Evolutionary conservation across 2,888 invertebrate genomes (phyloP).

Genomic region (Amphipyra tragopoginis): DNA sequence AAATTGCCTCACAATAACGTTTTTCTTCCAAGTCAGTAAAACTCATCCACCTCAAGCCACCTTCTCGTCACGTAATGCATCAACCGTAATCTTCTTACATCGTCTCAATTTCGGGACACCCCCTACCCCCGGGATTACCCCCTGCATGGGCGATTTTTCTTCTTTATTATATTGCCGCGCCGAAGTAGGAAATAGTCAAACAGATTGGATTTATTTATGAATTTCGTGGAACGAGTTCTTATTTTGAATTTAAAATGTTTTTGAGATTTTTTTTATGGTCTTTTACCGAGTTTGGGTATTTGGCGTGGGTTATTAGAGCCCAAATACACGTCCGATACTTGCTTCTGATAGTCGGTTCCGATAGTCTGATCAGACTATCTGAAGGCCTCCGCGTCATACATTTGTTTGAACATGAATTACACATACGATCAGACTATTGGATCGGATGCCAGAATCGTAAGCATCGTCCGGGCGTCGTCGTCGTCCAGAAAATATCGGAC

Average conservation of each 20-base stretch:
- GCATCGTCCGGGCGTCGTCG: too few species aligned
- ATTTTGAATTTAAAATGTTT: slow-evolving; percentile 12
- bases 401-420: too few species aligned
- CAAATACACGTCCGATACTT: too few species aligned
- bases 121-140: slow-evolving; percentile 71
- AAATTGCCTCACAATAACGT: slow-evolving; percentile 4
- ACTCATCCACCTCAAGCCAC: slow-evolving; percentile 43
- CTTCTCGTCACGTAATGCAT: slow-evolving; percentile 82
- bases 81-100: slow-evolving; percentile 86
- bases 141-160: slow-evolving; percentile 69
- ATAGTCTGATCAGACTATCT: too few species aligned
- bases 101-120: slow-evolving; percentile 80
- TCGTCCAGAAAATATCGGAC: too few species aligned
- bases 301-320: too few species aligned
- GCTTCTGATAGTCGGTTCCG: too few species aligned
- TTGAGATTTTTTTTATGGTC: not conserved
- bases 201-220: slow-evolving; percentile 56
- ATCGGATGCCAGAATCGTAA: too few species aligned
- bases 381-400: too few species aligned
- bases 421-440: too few species aligned
- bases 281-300: not conserved
- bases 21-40: slow-evolving; percentile 23
- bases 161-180: slow-evolving; percentile 61
- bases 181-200: slow-evolving; percentile 53
- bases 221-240: slow-evolving; percentile 42